These are phyloP conservation scores for Cynopterus sphinx DNA, from an alignment of 2,797 vertebrate species.

Conservation along the genomic window DNA sequence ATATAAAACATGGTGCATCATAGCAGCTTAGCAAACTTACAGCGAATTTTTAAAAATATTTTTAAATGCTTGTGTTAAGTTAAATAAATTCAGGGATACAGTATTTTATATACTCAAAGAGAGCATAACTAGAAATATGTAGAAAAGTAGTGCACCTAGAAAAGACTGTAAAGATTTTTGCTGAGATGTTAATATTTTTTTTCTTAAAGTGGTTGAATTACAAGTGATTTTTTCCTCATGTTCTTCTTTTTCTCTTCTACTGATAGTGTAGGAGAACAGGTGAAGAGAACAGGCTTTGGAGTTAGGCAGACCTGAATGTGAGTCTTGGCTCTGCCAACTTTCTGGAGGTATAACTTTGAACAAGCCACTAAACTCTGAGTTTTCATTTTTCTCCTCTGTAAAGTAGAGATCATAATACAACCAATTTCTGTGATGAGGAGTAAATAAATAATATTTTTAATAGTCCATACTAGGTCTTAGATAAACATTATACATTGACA, in stretches of 20 bases:
- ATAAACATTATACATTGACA: neutral
- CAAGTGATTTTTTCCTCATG: neutral
- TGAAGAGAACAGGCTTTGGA: neutral
- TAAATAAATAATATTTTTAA: neutral
- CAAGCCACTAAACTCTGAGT: neutral
- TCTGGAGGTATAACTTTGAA: neutral
- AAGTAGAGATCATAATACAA: neutral
- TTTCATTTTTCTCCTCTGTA: neutral
- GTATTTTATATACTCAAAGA: neutral
- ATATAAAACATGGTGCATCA: neutral
- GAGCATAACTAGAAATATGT: neutral
- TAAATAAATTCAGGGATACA: neutral
- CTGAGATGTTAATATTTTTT: slow-evolving; percentile 13
- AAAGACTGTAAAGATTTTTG: neutral
- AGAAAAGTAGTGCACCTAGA: neutral
- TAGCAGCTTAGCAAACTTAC: neutral
- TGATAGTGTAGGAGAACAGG: neutral
- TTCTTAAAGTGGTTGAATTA: neutral
- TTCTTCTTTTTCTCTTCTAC: neutral
- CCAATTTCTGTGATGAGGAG: neutral
- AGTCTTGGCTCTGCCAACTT: neutral
- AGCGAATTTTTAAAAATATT: neutral
- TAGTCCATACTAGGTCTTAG: neutral
- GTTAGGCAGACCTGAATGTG: neutral
- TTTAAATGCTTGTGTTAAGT: neutral